A percentile compares a stretch with the other conserved stretches of the same genome.
These are phyloP conservation scores for Halcyon chelicuti DNA, from an alignment of 2,797 vertebrate genomes.

Conservation along the genomic window DNA sequence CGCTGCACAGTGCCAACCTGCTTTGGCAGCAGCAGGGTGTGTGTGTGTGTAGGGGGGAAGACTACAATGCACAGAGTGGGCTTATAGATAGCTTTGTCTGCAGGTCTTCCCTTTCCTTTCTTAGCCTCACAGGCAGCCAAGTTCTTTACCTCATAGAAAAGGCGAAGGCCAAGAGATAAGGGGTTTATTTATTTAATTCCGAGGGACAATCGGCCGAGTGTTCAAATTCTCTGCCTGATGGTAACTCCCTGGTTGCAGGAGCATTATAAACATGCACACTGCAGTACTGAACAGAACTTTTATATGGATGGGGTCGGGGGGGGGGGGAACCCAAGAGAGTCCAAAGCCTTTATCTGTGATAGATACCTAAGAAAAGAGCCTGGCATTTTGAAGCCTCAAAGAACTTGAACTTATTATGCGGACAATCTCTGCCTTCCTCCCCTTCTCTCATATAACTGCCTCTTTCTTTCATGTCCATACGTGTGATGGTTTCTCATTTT, in stretches of 20 bases:
- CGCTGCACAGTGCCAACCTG: neutral
- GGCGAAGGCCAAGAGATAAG: neutral
- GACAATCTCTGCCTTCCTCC: neutral
- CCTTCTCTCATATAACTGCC: neutral
- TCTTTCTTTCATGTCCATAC: neutral
- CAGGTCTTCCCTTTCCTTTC: neutral
- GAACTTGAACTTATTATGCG: neutral
- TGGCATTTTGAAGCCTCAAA: constrained; percentile 22
- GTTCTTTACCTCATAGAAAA: neutral
- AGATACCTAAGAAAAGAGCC: neutral
- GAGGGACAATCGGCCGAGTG: neutral
- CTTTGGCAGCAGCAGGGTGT: neutral
- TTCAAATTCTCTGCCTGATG: neutral
- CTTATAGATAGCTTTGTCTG: constrained; percentile 47
- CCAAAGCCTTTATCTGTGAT: constrained; percentile 5
- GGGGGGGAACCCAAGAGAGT: neutral
- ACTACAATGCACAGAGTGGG: neutral
- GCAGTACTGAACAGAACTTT: neutral
- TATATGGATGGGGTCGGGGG: neutral
- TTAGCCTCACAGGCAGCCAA: neutral
- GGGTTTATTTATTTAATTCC: constrained; percentile 1
- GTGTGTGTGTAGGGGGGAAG: neutral
- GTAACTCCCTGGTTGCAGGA: neutral
- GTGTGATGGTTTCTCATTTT: neutral
- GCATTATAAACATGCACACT: neutral